Percentiles rank a stretch among this genome's conserved stretches.
phyloP scores from a whole-genome alignment of 1,140 invertebrate species.

The Halictus rubicundus region DNA sequence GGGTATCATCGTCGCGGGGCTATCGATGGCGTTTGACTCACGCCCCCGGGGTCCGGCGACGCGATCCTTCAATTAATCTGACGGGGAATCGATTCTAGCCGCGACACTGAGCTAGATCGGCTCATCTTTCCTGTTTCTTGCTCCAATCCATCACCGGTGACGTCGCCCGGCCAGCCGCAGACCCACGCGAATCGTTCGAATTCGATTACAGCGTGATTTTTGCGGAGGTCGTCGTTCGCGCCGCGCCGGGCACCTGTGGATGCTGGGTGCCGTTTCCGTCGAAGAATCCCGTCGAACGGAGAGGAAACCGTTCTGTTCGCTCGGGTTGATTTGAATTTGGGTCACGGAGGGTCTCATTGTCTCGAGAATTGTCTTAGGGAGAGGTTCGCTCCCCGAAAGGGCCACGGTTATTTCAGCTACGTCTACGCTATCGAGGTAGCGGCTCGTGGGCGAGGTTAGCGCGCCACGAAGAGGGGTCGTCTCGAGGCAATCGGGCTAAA shows the following conservation, averaged over 20 bases:
- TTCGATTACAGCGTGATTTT: no score
- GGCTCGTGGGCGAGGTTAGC: constrained; percentile 64
- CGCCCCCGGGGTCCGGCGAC: background rate
- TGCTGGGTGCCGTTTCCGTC: background rate
- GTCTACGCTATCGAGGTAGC: constrained; percentile 54
- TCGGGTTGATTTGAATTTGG: constrained; percentile 63
- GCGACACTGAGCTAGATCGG: no score
- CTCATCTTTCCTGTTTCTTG: no score
- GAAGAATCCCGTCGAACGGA: background rate
- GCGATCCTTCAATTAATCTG: constrained; percentile 16
- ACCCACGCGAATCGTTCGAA: no score
- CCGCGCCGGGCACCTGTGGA: constrained; percentile 39
- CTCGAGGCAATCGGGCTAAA: constrained; percentile 76
- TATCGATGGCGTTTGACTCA: background rate
- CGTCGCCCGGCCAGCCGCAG: no score
- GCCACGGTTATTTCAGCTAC: constrained; percentile 61
- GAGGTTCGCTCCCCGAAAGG: constrained; percentile 48
- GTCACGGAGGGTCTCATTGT: constrained; percentile 60
- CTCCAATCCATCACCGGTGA: background rate
- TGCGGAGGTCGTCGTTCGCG: background rate
- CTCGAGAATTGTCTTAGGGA: constrained; percentile 60
- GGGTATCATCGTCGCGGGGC: background rate
- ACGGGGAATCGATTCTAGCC: background rate
- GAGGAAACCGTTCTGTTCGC: constrained; percentile 32
- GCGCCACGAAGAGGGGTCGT: constrained; percentile 68